Evolutionary conservation across 2,113 vertebrate genomes (phyloP), one percentile per base, ranked within the genome.

Genomic region (Passer montanus): DNA sequence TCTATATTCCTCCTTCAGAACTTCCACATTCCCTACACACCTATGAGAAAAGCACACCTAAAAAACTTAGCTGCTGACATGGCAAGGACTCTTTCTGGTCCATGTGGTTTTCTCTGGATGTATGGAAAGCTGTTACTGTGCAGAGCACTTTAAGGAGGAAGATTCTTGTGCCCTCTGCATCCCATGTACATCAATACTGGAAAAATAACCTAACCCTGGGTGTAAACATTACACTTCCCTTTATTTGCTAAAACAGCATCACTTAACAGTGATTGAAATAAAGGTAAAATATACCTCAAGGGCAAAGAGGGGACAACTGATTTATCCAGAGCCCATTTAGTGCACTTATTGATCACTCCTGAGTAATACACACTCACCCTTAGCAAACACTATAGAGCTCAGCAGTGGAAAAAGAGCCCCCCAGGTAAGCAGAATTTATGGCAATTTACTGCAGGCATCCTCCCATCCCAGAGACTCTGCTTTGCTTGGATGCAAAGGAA

Each of bases 261-360:
- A 90, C 74, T 94, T 92, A 94, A 89, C 53, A 70, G 47, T 44
- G 73, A 94, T 69, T 93, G 83, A 89, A 96, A 93, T 88, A 87
- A 87, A 92, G 53, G 76, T 64, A 62, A 86, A 96, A 81, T 77
- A 84, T 60, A 76, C 84, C 95, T 96, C 81, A 79, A 80, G 91
- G 87, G 83, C 91, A 94, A 88, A 76, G 87, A 95, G 67, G 63
- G 87, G 31, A 87, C 76, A 88, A 70, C 23, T 94, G 84, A 87
- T 97, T 95, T 92, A 94, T 79, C 89, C 75, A 87, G 44, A 94
- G 81, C 58, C 62, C 68, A 74, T 72, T 84, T 77, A 89, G 63
- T 72, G 78, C 49, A 53, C 66, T 88, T 94, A 91, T 39, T 91
- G 92, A 96, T 97, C 73, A 58, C 44, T 62, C 80, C n/a, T 60